Evolutionary conservation across 2,888 invertebrate species (phyloP).

Genomic region (Minunthozetes semirufus): DNA sequence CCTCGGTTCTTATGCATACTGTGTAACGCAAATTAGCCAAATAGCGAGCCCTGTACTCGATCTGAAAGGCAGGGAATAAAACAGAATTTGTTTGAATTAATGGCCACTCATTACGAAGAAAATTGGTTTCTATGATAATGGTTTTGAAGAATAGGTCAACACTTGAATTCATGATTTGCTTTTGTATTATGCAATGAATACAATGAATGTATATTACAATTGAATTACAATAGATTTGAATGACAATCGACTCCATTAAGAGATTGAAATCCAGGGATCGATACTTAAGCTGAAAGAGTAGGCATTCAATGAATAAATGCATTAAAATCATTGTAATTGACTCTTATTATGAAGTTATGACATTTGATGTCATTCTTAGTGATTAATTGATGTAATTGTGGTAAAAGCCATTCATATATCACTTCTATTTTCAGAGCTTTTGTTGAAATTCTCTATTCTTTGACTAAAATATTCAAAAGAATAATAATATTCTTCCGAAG

Average conservation of each 20-base stretch:
- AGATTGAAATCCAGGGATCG: too few species aligned
- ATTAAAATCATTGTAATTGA: too few species aligned
- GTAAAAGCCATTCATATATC: neutral
- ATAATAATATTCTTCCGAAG: too few species aligned
- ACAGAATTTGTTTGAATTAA: neutral
- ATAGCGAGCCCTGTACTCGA: constrained; percentile 42
- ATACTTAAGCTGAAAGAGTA: too few species aligned
- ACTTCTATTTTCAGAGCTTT: neutral
- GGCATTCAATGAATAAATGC: too few species aligned
- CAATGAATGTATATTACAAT: too few species aligned
- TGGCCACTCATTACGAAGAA: neutral
- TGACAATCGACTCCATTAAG: too few species aligned
- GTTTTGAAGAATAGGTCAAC: neutral
- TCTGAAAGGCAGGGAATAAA: neutral
- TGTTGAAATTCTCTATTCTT: neutral
- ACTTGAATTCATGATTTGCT: too few species aligned
- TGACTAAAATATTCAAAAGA: too few species aligned
- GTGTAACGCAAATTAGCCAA: constrained; percentile 43
- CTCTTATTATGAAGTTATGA: neutral
- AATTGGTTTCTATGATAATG: neutral
- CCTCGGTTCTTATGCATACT: constrained; percentile 42
- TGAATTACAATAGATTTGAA: too few species aligned
- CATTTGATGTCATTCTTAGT: neutral
- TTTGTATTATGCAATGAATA: too few species aligned
- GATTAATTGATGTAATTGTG: neutral